phyloP scores from a whole-genome alignment of 2,113 vertebrate species.

The Hypanus sabinus region DNA sequence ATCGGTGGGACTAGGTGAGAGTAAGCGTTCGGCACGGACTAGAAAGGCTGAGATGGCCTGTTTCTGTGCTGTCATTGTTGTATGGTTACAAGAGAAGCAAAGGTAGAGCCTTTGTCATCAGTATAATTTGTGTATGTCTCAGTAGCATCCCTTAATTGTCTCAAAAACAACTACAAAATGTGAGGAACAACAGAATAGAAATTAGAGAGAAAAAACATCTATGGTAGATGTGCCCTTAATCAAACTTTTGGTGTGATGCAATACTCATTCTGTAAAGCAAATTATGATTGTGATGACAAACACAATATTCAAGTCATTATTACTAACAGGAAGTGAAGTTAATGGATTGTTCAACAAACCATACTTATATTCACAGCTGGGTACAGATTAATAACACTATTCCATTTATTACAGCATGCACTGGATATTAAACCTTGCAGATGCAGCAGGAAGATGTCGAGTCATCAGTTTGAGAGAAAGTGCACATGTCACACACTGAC shows the following conservation, averaged over 20 bases:
- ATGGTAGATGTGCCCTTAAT: neutral
- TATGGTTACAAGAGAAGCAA: neutral
- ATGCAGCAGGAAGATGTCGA: neutral
- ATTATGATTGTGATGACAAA: neutral
- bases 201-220: neutral
- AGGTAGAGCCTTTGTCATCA: neutral
- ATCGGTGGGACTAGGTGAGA: too few relatives aligned
- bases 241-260: neutral
- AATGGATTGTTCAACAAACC: neutral
- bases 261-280: neutral
- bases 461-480: neutral
- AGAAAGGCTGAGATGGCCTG: too few relatives aligned
- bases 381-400: neutral
- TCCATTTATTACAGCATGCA: neutral
- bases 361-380: neutral
- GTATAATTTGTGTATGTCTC: neutral
- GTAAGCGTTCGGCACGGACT: too few relatives aligned
- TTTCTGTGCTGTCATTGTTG: too few relatives aligned
- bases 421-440: slow-evolving; percentile 4
- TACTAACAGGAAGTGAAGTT: neutral
- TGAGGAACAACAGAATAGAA: neutral
- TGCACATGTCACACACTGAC: neutral
- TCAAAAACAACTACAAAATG: neutral
- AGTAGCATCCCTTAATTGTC: neutral
- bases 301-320: neutral